Base-by-base conservation (phyloP, 2,113 vertebrate species). In the Coturnix japonica region DNA sequence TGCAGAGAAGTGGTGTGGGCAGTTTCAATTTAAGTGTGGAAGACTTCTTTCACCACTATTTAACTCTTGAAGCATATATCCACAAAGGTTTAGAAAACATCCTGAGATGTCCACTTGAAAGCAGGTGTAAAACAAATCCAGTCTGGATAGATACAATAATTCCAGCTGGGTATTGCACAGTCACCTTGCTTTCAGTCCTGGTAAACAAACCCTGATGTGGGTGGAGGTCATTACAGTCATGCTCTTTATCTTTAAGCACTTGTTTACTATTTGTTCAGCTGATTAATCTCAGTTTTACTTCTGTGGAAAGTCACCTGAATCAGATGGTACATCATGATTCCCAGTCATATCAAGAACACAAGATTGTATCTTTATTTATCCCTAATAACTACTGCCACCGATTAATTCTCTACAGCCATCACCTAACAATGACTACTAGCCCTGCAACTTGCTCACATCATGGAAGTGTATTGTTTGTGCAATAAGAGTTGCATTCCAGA, bases 41-140 rank as follows among this genome's bases (percentile, higher is more conserved):
- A 8, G 1, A 80, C 20, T 13, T 73, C 57, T 87, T 91, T 77
- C 65, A 26, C 87, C 61, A 51, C 7, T 63, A 41, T 53, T 91
- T 76, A 74, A 79, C 79, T 70, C 89, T 92, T 95, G 77, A 90
- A 81, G 49, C 47, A 41, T 9, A 19, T 47, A 87, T 19, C 17
- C 89, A 67, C 54, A 91, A 86, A 87, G 61, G 47, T 85, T 73
- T 76, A 67, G 44, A 96, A 95, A 93, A 95, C 37, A 81, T 84
- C 73, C 63, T 26, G 37, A 80, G 35, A 16, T 33, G 14, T 89
- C 67, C 86, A 19, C 51, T 57, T 89, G 47, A 94, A 92, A 91
- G 59, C 14, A 76, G 53, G 43, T 74, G 47, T 67, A 89, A 92
- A 92, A 43, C 46, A 89, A 82, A 75, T 61, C 60, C 4, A 0